A percentile compares a stretch with the other conserved stretches of the same genome.
These are phyloP conservation scores for Pantala flavescens DNA, from an alignment of 1,140 invertebrate species.

Conservation along the genomic window DNA sequence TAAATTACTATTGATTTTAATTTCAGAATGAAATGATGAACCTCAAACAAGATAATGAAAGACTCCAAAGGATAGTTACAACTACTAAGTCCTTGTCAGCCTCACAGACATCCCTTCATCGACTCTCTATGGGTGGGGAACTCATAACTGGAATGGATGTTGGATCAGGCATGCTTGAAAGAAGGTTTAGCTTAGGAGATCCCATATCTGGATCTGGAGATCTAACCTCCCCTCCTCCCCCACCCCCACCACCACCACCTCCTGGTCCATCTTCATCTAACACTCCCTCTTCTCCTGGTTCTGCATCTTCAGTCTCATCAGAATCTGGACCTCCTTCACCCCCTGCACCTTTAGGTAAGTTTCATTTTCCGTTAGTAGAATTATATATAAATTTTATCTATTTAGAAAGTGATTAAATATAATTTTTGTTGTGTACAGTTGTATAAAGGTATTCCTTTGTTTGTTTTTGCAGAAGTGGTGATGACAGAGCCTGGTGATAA, in stretches of 20 bases:
- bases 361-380: not conserved
- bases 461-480: not conserved
- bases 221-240: not conserved
- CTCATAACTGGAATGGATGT: not conserved
- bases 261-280: not conserved
- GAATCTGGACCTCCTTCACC: not conserved
- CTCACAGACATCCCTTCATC: conserved; percentile 61
- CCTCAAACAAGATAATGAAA: conserved; percentile 92
- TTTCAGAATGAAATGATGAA: conserved; percentile 87
- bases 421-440: no score
- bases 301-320: not conserved
- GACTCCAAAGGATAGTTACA: conserved; percentile 71
- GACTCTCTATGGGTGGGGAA: not conserved
- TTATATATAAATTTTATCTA: no score
- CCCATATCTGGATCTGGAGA: not conserved
- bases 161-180: conserved; percentile 35
- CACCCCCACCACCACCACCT: not conserved
- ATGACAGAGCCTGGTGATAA: conserved; percentile 48
- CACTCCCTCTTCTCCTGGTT: not conserved
- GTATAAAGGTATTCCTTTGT: not conserved
- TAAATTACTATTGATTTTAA: conserved; percentile 23
- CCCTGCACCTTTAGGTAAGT: not conserved
- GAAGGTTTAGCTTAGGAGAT: conserved; percentile 47
- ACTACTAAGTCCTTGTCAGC: conserved; percentile 69
- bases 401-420: no score